Percentiles rank a stretch among this genome's conserved stretches.
phyloP scores from a whole-genome alignment of 2,888 invertebrate genomes.

The Napeogenes inachia region DNA sequence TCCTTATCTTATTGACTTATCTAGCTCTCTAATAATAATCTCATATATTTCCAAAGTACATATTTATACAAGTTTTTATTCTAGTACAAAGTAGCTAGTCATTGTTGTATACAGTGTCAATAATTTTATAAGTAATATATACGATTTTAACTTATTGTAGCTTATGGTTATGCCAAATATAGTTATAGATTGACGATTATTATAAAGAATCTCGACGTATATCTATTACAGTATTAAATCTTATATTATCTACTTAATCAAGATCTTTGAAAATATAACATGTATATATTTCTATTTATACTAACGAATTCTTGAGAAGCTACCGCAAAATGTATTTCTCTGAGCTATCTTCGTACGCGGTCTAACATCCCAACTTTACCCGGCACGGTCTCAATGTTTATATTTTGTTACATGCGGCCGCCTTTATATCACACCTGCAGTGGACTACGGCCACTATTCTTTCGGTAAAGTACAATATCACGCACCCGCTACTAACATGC shows the following conservation, averaged over 20 bases:
- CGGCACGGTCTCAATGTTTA: constrained; percentile 59
- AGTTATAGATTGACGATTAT: constrained; percentile 7
- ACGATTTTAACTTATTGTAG: constrained; percentile 19
- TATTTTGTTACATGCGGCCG: constrained; percentile 79
- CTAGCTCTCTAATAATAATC: constrained; percentile 44
- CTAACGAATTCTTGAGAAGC: constrained; percentile 14
- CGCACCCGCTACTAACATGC: constrained; percentile 77
- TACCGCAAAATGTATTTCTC: constrained; percentile 12
- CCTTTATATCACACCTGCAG: constrained; percentile 79
- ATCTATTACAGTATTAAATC: background rate
- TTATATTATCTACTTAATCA: background rate
- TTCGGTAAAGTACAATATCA: constrained; percentile 84
- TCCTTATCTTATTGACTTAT: constrained; percentile 37
- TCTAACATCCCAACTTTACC: background rate
- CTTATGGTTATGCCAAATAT: constrained; percentile 23
- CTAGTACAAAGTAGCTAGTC: constrained; percentile 72
- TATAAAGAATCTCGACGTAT: constrained; percentile 7
- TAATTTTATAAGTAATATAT: constrained; percentile 18
- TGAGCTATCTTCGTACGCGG: background rate
- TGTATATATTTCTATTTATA: constrained; percentile 14
- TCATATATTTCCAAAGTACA: constrained; percentile 20
- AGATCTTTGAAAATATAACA: background rate
- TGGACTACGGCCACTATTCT: constrained; percentile 80
- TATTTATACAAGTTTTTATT: constrained; percentile 26
- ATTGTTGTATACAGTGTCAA: constrained; percentile 41